These are phyloP conservation scores for Elysia crispata DNA, from an alignment of 2,888 invertebrate species.

Conservation along the genomic window DNA sequence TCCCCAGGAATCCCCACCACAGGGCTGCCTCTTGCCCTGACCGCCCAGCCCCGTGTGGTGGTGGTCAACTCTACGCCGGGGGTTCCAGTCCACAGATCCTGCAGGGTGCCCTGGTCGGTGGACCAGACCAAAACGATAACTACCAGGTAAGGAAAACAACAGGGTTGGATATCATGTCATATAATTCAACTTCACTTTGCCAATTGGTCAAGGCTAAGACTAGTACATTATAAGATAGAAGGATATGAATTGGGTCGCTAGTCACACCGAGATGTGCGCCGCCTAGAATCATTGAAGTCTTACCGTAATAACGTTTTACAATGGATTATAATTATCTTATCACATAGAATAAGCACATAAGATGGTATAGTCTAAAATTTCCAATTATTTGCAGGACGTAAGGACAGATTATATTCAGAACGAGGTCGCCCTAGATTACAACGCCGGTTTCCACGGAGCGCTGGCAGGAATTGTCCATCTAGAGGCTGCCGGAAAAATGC, in stretches of 20 bases:
- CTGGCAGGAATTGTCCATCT: constrained; percentile 56
- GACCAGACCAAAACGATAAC: constrained; percentile 62
- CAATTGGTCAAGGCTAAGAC: too few relatives aligned
- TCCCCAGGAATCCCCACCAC: constrained; percentile 61
- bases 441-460: constrained; percentile 68
- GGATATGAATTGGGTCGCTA: too few relatives aligned
- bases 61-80: constrained; percentile 58
- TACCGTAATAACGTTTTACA: too few relatives aligned
- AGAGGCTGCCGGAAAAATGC: constrained; percentile 18
- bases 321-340: too few relatives aligned
- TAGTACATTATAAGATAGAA: too few relatives aligned
- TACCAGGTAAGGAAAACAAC: constrained; percentile 57
- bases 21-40: constrained; percentile 67
- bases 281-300: too few relatives aligned
- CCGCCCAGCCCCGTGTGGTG: constrained; percentile 64
- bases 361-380: too few relatives aligned
- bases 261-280: too few relatives aligned
- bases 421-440: constrained; percentile 67
- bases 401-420: constrained; percentile 62
- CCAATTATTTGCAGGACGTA: constrained; percentile 6
- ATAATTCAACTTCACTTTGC: too few relatives aligned
- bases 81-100: constrained; percentile 56
- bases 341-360: too few relatives aligned
- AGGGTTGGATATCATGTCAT: too few relatives aligned
- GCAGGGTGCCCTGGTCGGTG: constrained; percentile 68